Base-by-base conservation (phyloP, 53 echinoderm and acorn worm genomes). In the Patiria pectinifera region DNA sequence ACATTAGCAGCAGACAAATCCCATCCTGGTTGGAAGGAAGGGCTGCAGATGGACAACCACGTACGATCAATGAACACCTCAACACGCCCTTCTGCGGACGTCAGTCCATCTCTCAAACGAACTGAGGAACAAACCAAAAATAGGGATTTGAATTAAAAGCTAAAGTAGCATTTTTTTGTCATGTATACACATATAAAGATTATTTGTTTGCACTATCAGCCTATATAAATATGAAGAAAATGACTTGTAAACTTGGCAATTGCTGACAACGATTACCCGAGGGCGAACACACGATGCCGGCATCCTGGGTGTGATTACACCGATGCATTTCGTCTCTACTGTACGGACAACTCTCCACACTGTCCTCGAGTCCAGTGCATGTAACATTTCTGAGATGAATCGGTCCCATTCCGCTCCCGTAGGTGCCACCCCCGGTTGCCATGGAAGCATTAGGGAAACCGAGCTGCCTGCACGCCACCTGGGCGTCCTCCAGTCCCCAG, bases 401-500 rank as follows among this genome's bases (percentile, higher is more conserved):
- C 66, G n/a, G 86, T 45, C 26, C 86, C 19, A 71, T 74, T n/a
- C 74, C 74, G 21, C 74, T 74, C 22, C 74, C 22, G 12, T 59
- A 93, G 4, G 24, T 25, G 59, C 89, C 60, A 4, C 66, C 88
- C 18, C n/a, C 22, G 59, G 46, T 62, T 35, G 80, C 86, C 7
- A 13, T 8, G 48, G 16, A 35, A 26, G 76, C 93, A 7, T 82
- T 43, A 6, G 62, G 15, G n/a, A 85, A 93, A 45, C 93, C 93
- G 1, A 93, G 89, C 76, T 93, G 89, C 11, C 83, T 69, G 74
- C 93, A 93, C 35, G 89, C 89, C 19, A 93, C 93, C 11, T 81
- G n/a, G 11, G 93, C 89, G 4, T 86, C 82, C 22, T 58, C 62
- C 0, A 82, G 18, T 11, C 7, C 82, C 69, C 82, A 93, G 1